Conservation (phyloP, 2,888 invertebrate genomes). For the Agriopis aurantiaria region DNA sequence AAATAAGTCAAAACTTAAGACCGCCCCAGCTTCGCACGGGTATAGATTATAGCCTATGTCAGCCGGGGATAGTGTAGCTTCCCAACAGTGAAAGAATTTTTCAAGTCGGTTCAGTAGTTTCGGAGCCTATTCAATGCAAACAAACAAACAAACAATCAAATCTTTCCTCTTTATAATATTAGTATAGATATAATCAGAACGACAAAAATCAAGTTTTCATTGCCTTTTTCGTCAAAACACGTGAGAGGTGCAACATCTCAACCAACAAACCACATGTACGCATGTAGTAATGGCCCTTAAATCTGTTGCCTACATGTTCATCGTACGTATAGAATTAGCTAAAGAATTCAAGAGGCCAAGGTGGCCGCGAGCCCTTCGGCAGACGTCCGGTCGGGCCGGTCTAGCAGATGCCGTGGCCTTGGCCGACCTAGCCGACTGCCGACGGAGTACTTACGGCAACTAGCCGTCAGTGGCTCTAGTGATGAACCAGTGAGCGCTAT, state of each 20-base stretch:
- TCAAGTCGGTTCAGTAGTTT: too few relatives aligned
- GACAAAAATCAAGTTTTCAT: too few relatives aligned
- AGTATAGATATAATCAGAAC: too few relatives aligned
- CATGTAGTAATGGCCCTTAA: background rate
- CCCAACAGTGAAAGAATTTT: too few relatives aligned
- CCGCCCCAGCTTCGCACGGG: too few relatives aligned
- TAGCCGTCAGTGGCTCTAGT: background rate
- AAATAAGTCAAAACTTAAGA: too few relatives aligned
- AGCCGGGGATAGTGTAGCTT: too few relatives aligned
- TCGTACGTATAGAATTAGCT: conserved; percentile 20
- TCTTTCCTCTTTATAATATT: too few relatives aligned
- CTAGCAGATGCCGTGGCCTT: conserved; percentile 68
- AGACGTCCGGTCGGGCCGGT: conserved; percentile 66
- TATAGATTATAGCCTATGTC: too few relatives aligned
- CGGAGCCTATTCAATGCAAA: too few relatives aligned
- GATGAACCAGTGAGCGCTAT: background rate
- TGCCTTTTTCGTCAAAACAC: too few relatives aligned
- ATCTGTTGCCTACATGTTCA: background rate
- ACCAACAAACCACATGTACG: background rate
- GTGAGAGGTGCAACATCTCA: background rate
- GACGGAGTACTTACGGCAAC: background rate
- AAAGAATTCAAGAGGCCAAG: conserved; percentile 30
- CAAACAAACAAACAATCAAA: too few relatives aligned
- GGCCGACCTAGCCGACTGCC: conserved; percentile 40
- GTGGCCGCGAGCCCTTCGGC: conserved; percentile 42